Conservation (phyloP, 2,797 vertebrate species). For the Onychomys torridus region DNA sequence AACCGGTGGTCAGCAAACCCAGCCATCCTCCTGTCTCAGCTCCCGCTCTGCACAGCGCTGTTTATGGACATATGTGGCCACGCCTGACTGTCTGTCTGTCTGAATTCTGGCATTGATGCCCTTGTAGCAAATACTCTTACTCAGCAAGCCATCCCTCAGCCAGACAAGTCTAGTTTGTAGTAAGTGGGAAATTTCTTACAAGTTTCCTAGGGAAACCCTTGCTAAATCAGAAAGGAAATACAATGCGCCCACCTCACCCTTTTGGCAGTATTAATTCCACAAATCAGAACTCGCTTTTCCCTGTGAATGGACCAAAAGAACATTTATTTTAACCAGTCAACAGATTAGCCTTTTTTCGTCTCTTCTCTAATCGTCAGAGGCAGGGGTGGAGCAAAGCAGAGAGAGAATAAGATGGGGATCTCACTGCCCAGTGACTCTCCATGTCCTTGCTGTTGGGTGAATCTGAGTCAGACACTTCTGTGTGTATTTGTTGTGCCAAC, state of each 20-base stretch:
- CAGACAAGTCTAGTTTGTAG: neutral
- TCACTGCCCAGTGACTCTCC: neutral
- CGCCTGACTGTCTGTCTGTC: neutral
- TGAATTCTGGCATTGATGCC: neutral
- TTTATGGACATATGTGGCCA: neutral
- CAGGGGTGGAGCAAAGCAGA: neutral
- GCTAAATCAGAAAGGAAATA: neutral
- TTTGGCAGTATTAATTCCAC: conserved; percentile 1
- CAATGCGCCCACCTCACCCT: accelerated
- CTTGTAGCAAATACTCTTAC: neutral
- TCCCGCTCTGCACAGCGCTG: neutral
- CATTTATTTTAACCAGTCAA: neutral
- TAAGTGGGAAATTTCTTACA: neutral
- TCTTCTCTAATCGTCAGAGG: neutral
- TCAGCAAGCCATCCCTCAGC: neutral
- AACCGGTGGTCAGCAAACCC: neutral
- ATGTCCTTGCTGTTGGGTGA: neutral
- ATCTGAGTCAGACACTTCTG: neutral
- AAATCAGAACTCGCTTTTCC: neutral
- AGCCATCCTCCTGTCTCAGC: neutral
- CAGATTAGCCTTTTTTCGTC: neutral
- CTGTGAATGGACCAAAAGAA: neutral
- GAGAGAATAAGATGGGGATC: neutral
- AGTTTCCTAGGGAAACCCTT: neutral
- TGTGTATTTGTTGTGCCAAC: neutral